Percentiles rank a stretch among this genome's conserved stretches.
phyloP scores from a whole-genome alignment of 1,140 invertebrate species.

The Drosophila athabasca region DNA sequence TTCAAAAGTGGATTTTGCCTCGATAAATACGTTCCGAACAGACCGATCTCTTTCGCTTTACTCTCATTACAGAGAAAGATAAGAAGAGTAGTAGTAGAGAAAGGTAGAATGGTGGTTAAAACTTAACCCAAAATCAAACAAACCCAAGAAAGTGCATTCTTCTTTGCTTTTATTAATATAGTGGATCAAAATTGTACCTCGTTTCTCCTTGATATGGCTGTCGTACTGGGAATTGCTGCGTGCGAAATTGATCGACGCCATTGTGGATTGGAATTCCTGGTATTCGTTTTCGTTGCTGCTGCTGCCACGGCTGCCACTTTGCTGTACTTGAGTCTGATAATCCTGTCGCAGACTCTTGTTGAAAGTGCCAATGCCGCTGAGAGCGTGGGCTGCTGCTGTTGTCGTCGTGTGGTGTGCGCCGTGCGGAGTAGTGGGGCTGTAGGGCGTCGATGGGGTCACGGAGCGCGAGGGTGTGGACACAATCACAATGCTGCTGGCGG shows the following conservation, averaged over 20 bases:
- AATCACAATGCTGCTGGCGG: slow-evolving; percentile 76
- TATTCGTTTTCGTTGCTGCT: slow-evolving; percentile 85
- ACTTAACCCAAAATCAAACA: neutral
- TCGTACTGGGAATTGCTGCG: slow-evolving; percentile 92
- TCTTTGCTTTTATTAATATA: neutral
- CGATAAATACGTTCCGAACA: no score
- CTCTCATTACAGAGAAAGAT: no score
- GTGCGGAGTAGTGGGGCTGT: slow-evolving; percentile 34
- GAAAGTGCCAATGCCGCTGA: slow-evolving; percentile 83
- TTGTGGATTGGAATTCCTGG: slow-evolving; percentile 83
- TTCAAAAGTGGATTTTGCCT: neutral
- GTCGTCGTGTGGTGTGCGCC: slow-evolving; percentile 32
- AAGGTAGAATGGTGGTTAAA: neutral
- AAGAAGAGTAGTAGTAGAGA: no score
- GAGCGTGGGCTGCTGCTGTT: slow-evolving; percentile 50
- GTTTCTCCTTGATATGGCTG: slow-evolving; percentile 92
- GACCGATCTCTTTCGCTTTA: no score
- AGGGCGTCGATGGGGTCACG: slow-evolving; percentile 45
- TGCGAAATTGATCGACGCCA: slow-evolving; percentile 86
- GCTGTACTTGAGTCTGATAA: slow-evolving; percentile 71
- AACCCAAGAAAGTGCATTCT: no score
- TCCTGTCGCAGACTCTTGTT: slow-evolving; percentile 81
- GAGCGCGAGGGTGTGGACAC: slow-evolving; percentile 64
- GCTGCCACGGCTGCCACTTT: slow-evolving; percentile 83
- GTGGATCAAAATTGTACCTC: slow-evolving; percentile 86